Base-by-base conservation (phyloP, 2,113 vertebrate species). In the Sarotherodon lohbergeri region DNA sequence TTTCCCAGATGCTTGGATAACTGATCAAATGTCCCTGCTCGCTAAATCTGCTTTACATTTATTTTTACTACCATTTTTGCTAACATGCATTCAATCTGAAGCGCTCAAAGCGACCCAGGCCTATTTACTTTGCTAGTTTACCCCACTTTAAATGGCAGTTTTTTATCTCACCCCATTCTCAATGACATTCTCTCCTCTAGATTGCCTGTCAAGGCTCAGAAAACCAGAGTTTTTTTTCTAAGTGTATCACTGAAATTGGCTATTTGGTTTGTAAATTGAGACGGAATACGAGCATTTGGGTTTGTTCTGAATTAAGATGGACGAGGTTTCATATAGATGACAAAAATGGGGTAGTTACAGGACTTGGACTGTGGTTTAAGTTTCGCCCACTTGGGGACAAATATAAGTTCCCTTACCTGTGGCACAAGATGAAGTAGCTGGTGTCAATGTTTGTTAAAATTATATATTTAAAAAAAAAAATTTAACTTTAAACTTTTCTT, bases 251-350 rank as follows among this genome's bases (percentile, higher is more conserved):
- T 78, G 61, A 94, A 90, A 93, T 92, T 90, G 93, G 71, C 56
- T 92, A 86, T 94, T 93, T 86, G 86, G 68, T 91, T 86, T 85
- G 88, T 91, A 93, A 92, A 91, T 86, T 84, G 90, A 94, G 93
- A 86, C 55, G 13, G 61, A 85, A 78, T 71, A 85, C 61, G 56
- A 79, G 86, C 6, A 2, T 50, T 6, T 43, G 80, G 3, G 81
- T 78, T 89, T 89, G 41, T 50, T 87, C 34, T 55, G 71, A 91
- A 95, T 92, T 41, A 86, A 91, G 94, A 94, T 86, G 71, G 80
- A 94, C 90, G 85, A 88, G 88, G 87, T 90, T 93, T 88, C 39
- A 91, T 84, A 59, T 57, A 43, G 54, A 83, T 54, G 39, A 83
- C 84, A 68, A 81, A 89, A 68, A 82, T 27, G 13, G 6, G 4